Conservation (phyloP, 2,888 invertebrate species). For the Limnephilus auricula region DNA sequence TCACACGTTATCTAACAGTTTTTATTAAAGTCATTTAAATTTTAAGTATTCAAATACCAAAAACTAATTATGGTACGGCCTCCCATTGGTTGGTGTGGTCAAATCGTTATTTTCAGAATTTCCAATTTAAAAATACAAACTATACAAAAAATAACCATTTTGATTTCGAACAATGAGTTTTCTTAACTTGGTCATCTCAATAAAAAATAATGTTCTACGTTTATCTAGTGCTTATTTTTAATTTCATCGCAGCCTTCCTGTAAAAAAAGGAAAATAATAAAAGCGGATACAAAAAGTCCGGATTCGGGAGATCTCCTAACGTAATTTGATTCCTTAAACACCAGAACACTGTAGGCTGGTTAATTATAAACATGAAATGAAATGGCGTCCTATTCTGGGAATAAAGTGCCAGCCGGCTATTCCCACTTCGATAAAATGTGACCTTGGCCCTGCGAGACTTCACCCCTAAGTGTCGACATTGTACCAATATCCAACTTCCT, state of each 20-base stretch:
- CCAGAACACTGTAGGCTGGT: constrained; percentile 32
- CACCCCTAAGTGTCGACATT: neutral
- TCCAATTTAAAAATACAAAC: neutral
- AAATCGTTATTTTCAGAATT: neutral
- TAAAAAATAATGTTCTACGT: neutral
- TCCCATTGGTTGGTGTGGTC: neutral
- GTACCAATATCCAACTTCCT: neutral
- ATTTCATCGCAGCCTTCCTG: neutral
- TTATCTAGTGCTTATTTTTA: neutral
- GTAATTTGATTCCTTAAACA: constrained; percentile 45
- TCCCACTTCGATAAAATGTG: constrained; percentile 36
- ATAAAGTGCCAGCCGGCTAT: constrained; percentile 34
- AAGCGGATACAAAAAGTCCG: neutral
- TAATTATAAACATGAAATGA: constrained; percentile 55
- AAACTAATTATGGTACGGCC: neutral
- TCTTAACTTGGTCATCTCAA: neutral
- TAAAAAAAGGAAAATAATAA: neutral
- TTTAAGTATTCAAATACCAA: neutral
- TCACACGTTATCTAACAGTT: too few relatives aligned
- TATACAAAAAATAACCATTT: neutral
- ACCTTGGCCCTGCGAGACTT: constrained; percentile 20
- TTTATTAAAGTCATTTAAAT: neutral
- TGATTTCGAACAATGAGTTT: neutral
- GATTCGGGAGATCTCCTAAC: neutral
- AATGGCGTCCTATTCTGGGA: constrained; percentile 36